Conservation (phyloP, 2,797 vertebrate genomes). For the Smutsia temminckii region DNA sequence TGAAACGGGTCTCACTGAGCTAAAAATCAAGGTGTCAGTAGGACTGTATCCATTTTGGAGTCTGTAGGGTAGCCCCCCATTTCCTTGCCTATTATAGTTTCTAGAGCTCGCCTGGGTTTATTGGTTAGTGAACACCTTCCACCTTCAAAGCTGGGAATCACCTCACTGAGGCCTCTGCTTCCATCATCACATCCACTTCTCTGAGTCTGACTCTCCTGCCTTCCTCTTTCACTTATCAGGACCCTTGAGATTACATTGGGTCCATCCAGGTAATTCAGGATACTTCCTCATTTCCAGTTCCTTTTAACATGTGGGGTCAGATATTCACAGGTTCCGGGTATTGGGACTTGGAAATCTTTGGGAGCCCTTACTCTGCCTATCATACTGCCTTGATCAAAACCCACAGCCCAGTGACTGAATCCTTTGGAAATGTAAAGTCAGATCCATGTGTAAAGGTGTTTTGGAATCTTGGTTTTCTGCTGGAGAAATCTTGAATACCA, state of each 20-base stretch:
- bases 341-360: neutral
- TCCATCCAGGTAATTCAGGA: neutral
- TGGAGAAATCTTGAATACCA: conserved; percentile 10
- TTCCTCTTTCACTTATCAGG: neutral
- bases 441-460: neutral
- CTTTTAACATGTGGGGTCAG: neutral
- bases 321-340: neutral
- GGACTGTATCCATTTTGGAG: neutral
- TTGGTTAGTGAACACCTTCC: neutral
- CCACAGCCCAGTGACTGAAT: neutral
- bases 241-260: neutral
- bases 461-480: neutral
- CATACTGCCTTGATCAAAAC: neutral
- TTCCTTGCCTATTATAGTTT: conserved; percentile 19
- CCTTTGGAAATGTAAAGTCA: neutral
- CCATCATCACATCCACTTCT: neutral
- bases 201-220: neutral
- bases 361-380: neutral
- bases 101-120: neutral
- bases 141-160: neutral
- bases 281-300: neutral
- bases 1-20: neutral
- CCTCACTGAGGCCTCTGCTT: neutral
- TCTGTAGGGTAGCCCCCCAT: neutral
- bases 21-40: neutral